A percentile compares a stretch with the other conserved stretches of the same genome.
Conservation (phyloP, 2,113 vertebrate genomes). For the Trematocara variabile region DNA sequence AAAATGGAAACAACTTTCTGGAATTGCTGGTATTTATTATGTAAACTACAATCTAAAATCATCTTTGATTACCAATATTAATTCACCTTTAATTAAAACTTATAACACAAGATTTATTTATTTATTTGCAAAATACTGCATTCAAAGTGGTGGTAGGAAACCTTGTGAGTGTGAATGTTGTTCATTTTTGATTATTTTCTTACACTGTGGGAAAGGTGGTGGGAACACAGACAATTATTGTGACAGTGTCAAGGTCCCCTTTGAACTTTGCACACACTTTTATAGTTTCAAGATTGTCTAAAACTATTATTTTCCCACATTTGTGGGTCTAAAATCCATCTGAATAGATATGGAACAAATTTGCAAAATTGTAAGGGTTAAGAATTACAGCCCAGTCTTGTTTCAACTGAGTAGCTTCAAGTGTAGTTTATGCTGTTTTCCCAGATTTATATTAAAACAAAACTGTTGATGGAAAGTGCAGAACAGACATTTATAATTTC, state of each 20-base stretch:
- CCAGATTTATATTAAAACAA: neutral
- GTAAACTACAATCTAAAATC: neutral
- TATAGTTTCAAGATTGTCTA: neutral
- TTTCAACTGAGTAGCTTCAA: neutral
- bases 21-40: neutral
- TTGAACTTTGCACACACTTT: neutral
- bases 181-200: neutral
- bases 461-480: neutral
- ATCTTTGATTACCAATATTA: neutral
- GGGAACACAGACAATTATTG: neutral
- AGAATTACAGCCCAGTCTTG: neutral
- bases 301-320: neutral
- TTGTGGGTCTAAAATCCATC: neutral
- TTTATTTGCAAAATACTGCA: neutral
- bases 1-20: neutral
- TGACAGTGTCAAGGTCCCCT: neutral
- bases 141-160: neutral
- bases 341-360: neutral
- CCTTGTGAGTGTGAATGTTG: neutral
- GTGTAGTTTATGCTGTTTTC: neutral
- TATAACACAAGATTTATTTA: neutral
- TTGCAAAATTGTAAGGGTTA: neutral
- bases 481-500: neutral
- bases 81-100: neutral
- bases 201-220: neutral